Evolutionary conservation across 2,113 vertebrate genomes (phyloP), one percentile per base, ranked within the genome.

Genomic region (Columbina picui): DNA sequence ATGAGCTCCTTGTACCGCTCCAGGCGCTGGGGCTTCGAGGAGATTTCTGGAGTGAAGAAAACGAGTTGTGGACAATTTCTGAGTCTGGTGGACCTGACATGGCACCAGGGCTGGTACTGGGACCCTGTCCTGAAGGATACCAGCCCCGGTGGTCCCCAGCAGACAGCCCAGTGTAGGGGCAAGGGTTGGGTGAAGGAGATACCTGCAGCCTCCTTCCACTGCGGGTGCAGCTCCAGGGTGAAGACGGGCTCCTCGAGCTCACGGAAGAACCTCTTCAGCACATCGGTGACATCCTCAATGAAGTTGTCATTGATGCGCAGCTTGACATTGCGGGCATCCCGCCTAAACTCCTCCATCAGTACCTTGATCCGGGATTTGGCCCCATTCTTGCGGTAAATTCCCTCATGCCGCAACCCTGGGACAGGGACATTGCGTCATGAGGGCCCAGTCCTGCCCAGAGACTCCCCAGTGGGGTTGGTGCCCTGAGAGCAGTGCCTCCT

Each of bases 191-290:
- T n/a, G 75, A 47, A 76, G 78, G 65, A 94, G 49, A 27, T 96
- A 99, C 99, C 99, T 20, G 99, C 99, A 68, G 99, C 99, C 45
- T 98, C 98, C 83, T 98, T 98, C 99, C 99, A 99, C 75, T 99
- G 98, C 0, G 98, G 98, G 90, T 99, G 98, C 49, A 99, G 97
- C 77, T 99, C 98, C 23, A 97, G 97, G 97, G 99, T 99, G 96
- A 99, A 99, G 95, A 99, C 94, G 0, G 99, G 99, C 91, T 99
- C 99, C 12, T 99, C 99, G 0, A 99, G 98, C 96, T 99, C 99
- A 8, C 99, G 98, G 97, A 99, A 99, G 97, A 99, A 99, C 94
- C 99, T 98, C 97, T 99, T 99, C 21, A 99, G 98, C 16, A 99
- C 99, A 1, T 99, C 99, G 0, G 99, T 99, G 91, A 99, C 99